These are phyloP conservation scores for Nemapogon koenigi DNA, from an alignment of 2,888 invertebrate genomes.

Conservation along the genomic window DNA sequence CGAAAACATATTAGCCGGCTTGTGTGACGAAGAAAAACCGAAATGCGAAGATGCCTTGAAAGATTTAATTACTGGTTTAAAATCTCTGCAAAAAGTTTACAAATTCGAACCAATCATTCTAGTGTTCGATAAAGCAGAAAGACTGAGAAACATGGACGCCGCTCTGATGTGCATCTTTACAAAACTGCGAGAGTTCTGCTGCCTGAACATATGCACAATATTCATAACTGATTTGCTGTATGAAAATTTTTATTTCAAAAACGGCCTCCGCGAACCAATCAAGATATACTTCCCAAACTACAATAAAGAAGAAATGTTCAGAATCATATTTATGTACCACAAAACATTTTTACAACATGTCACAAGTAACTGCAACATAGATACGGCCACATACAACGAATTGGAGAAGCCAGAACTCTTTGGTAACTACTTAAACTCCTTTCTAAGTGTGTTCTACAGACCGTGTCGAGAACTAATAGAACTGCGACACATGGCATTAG, in stretches of 20 bases:
- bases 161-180: slow-evolving; percentile 77
- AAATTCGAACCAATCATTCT: slow-evolving; percentile 63
- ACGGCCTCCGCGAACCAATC: slow-evolving; percentile 74
- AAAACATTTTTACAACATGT: slow-evolving; percentile 36
- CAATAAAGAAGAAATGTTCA: slow-evolving; percentile 70
- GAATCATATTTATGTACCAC: slow-evolving; percentile 46
- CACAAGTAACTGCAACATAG: slow-evolving; percentile 29
- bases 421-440: slow-evolving; percentile 79
- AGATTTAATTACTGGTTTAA: slow-evolving; percentile 67
- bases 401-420: slow-evolving; percentile 67
- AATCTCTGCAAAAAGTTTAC: slow-evolving; percentile 27
- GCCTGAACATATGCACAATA: slow-evolving; percentile 74
- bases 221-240: slow-evolving; percentile 80
- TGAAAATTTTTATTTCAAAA: slow-evolving; percentile 79
- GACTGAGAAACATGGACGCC: slow-evolving; percentile 75
- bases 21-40: slow-evolving; percentile 25
- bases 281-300: slow-evolving; percentile 83
- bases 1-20: slow-evolving; percentile 72
- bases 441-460: slow-evolving; percentile 83
- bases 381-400: slow-evolving; percentile 30
- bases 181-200: slow-evolving; percentile 75
- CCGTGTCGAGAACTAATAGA: slow-evolving; percentile 87
- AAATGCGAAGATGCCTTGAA: slow-evolving; percentile 72
- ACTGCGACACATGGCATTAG: slow-evolving; percentile 78
- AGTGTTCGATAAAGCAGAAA: slow-evolving; percentile 83